phyloP scores from a whole-genome alignment of 92 coral and sea anemone species.

The Chrysogorgia sp. region DNA sequence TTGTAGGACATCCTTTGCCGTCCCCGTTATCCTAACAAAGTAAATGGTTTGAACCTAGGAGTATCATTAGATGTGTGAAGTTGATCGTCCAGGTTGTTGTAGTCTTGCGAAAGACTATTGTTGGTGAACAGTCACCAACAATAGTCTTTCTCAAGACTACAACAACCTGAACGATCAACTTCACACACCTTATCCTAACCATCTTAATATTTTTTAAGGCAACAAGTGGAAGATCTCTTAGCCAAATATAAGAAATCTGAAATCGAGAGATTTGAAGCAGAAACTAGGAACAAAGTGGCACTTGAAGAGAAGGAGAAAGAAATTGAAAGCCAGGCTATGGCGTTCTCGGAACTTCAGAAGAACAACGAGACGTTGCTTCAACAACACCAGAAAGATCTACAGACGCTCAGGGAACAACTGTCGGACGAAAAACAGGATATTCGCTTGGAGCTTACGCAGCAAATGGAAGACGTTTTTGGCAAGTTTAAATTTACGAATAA shows the following conservation, averaged over 20 bases:
- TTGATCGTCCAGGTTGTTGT: too few species aligned
- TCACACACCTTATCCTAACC: not conserved
- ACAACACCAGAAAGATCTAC: conserved; percentile 68
- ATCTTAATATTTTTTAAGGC: conserved; percentile 50
- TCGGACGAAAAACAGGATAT: conserved; percentile 62
- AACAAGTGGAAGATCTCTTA: conserved; percentile 74
- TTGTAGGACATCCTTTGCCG: too few species aligned
- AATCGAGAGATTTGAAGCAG: conserved; percentile 80
- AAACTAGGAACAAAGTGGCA: conserved; percentile 72
- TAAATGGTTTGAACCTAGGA: too few species aligned
- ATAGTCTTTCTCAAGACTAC: too few species aligned
- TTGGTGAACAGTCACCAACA: too few species aligned
- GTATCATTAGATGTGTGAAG: too few species aligned
- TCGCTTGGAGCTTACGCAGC: conserved; percentile 58
- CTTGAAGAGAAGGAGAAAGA: conserved; percentile 78
- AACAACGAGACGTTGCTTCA: conserved; percentile 67
- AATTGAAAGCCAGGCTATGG: conserved; percentile 80
- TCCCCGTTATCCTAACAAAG: not conserved
- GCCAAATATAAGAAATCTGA: conserved; percentile 92
- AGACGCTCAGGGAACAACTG: conserved; percentile 59
- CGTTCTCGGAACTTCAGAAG: conserved; percentile 69
- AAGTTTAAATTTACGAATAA: conserved; percentile 48
- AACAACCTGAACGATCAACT: too few species aligned
- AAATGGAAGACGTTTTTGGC: conserved; percentile 65
- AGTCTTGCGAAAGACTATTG: too few species aligned